Percentiles rank a stretch among this genome's conserved stretches.
These are phyloP conservation scores for Hippoglossus hippoglossus DNA, from an alignment of 2,797 vertebrate genomes.

Conservation along the genomic window DNA sequence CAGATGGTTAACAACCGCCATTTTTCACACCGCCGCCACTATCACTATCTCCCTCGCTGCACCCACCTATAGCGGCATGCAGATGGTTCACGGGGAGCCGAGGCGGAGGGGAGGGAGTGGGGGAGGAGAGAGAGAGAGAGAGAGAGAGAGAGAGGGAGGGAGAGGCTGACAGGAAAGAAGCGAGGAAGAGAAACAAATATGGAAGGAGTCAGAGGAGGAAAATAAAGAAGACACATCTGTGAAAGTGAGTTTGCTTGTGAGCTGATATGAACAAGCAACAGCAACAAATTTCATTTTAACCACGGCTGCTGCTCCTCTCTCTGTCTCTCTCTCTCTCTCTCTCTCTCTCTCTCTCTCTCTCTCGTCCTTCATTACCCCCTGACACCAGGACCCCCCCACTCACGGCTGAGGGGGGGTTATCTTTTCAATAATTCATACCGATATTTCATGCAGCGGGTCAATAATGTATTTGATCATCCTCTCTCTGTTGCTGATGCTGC, in stretches of 20 bases:
- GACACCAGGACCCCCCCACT: conserved; percentile 56
- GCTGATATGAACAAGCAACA: conserved; percentile 40
- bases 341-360: not conserved
- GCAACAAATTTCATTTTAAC: conserved; percentile 50
- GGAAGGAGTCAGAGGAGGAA: conserved; percentile 39
- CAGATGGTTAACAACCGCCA: conserved; percentile 81
- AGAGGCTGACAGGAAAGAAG: conserved; percentile 21
- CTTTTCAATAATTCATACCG: conserved; percentile 72
- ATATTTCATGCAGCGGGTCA: conserved; percentile 75
- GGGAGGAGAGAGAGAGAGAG: not conserved
- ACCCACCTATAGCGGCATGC: conserved; percentile 74
- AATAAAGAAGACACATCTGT: conserved; percentile 43
- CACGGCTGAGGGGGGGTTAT: conserved; percentile 54
- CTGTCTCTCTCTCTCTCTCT: conserved; percentile 6
- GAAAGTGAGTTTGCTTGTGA: conserved; percentile 46
- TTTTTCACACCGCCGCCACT: conserved; percentile 78
- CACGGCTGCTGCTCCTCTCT: conserved; percentile 11
- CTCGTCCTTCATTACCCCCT: conserved; percentile 38
- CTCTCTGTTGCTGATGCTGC: conserved; percentile 58
- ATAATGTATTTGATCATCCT: conserved; percentile 77
- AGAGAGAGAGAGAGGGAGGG: not conserved
- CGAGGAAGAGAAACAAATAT: conserved; percentile 40
- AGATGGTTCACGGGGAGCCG: conserved; percentile 67
- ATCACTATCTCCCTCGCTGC: conserved; percentile 67
- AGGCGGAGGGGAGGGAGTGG: conserved; percentile 26